phyloP scores from a whole-genome alignment of 2,113 vertebrate genomes.

The Megaceryle maxima region DNA sequence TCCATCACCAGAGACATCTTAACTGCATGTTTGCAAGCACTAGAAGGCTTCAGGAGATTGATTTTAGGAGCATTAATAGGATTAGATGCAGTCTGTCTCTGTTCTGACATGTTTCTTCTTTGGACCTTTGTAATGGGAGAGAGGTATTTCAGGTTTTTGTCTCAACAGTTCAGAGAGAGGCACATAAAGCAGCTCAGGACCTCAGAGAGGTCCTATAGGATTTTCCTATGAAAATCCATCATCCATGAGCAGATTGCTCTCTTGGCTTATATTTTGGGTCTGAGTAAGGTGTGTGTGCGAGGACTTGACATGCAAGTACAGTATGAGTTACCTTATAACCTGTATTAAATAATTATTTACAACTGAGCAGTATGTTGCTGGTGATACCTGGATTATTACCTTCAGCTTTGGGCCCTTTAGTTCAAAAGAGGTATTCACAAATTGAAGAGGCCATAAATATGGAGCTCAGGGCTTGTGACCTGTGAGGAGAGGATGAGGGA shows the following conservation, averaged over 20 bases:
- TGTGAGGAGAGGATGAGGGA: neutral
- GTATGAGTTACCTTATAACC: neutral
- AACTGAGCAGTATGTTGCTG: neutral
- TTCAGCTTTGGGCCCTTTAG: neutral
- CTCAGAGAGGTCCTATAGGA: neutral
- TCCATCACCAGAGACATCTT: slow-evolving; percentile 14
- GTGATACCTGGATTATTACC: neutral
- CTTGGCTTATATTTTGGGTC: neutral
- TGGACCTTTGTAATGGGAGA: neutral
- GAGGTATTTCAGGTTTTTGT: neutral
- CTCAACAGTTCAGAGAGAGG: neutral
- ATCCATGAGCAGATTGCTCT: neutral
- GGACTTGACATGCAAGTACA: neutral
- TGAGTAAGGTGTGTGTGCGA: neutral
- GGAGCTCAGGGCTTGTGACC: neutral
- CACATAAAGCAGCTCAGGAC: neutral
- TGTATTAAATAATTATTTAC: neutral
- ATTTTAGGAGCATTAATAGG: slow-evolving; percentile 11
- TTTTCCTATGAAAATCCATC: neutral
- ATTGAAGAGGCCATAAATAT: neutral
- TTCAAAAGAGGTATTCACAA: neutral
- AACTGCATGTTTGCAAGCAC: slow-evolving; percentile 37
- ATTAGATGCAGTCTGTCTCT: slow-evolving; percentile 11
- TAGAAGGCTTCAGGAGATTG: neutral
- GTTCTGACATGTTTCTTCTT: neutral